A percentile compares a stretch with the other conserved stretches of the same genome.
These are phyloP conservation scores for Sthenelais limicola DNA, from an alignment of 2,888 invertebrate genomes.

Conservation along the genomic window DNA sequence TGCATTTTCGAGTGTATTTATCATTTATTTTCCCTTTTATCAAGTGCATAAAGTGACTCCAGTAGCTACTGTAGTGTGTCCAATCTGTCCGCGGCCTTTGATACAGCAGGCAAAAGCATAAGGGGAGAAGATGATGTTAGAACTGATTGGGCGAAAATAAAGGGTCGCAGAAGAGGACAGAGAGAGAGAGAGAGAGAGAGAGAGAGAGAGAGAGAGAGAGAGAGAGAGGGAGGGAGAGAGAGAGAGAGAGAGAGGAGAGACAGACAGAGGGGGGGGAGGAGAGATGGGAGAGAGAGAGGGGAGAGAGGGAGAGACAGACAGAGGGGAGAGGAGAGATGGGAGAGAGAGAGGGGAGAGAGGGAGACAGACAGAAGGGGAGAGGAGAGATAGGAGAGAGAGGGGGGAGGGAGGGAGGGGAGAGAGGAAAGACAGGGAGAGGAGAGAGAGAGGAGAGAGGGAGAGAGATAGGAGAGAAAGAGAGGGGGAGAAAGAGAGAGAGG, in stretches of 20 bases:
- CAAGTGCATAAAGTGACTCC: no score
- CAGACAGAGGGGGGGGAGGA: no score
- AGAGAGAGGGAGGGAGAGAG: background rate
- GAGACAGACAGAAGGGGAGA: background rate
- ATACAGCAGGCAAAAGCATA: no score
- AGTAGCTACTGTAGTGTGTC: no score
- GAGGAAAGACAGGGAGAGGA: constrained; percentile 1
- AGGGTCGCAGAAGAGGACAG: background rate
- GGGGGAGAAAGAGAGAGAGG: background rate
- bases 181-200: background rate
- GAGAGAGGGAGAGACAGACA: background rate
- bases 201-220: background rate
- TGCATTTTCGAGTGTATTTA: no score
- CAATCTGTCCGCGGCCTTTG: no score
- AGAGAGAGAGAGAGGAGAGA: no score
- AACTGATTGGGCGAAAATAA: background rate
- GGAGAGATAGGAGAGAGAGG: background rate
- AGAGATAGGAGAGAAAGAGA: background rate
- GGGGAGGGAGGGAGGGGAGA: background rate
- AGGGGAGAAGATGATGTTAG: background rate
- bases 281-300: no score
- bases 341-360: background rate
- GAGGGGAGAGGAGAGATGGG: background rate
- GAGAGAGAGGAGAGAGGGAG: no score
- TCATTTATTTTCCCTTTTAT: no score